These are phyloP conservation scores for Ichneumoninae sp. DNA, from an alignment of 2,888 invertebrate genomes.

Conservation along the genomic window DNA sequence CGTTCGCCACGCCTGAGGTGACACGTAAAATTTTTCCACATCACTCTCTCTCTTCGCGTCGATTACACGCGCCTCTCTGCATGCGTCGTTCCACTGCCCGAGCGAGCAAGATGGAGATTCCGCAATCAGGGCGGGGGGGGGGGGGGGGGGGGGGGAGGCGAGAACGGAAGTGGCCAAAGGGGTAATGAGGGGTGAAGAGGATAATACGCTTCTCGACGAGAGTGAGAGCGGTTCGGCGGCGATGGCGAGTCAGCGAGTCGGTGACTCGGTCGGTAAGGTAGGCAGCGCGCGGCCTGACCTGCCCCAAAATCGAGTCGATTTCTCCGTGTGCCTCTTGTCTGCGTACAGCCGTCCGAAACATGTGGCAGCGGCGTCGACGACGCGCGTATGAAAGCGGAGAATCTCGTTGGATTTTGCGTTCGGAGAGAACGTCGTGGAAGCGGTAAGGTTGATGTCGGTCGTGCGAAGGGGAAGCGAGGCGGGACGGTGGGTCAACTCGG, in stretches of 20 bases:
- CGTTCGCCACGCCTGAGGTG: conserved; percentile 51
- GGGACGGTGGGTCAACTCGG: not conserved
- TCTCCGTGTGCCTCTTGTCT: conserved; percentile 41
- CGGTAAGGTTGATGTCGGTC: not conserved
- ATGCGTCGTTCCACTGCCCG: not conserved
- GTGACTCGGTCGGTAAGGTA: conserved; percentile 44
- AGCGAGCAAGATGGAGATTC: conserved; percentile 9
- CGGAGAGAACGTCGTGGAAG: not conserved
- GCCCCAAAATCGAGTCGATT: conserved; percentile 69
- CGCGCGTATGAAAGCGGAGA: not conserved
- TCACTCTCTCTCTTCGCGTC: conserved; percentile 23
- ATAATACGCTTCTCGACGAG: conserved; percentile 28
- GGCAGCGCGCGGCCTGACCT: conserved; percentile 66
- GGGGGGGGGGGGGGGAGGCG: not conserved
- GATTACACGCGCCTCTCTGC: conserved; percentile 27
- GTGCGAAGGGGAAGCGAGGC: not conserved
- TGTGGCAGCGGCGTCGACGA: conserved; percentile 6
- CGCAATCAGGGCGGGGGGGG: not conserved
- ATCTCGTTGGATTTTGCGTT: conserved; percentile 2
- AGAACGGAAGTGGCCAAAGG: conserved; percentile 17
- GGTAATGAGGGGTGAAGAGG: conserved; percentile 17
- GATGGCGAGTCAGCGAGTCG: conserved; percentile 43
- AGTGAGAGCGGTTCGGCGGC: conserved; percentile 52
- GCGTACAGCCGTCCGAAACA: not conserved
- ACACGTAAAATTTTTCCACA: conserved; percentile 52